Evolutionary conservation across 2,797 vertebrate genomes (phyloP).

Genomic region (Centroberyx gerrardi): DNA sequence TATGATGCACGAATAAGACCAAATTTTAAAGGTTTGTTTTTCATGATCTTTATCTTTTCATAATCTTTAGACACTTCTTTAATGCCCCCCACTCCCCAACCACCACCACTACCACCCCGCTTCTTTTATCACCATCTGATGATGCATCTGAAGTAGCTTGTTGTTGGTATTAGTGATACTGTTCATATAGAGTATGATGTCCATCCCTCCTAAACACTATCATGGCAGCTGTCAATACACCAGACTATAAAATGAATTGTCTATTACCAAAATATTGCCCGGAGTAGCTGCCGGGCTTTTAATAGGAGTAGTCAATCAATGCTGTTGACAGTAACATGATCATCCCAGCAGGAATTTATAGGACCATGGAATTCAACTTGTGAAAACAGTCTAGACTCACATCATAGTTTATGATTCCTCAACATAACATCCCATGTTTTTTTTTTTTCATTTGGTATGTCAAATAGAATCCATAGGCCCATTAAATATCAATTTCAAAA

Average conservation of each 20-base stretch:
- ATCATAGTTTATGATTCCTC: constrained; percentile 29
- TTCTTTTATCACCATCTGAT: constrained; percentile 4
- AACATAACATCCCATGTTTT: constrained; percentile 9
- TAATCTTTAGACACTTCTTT: not conserved
- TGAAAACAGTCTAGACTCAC: not conserved
- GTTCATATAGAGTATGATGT: not conserved
- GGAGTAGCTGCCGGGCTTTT: constrained; percentile 22
- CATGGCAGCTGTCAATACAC: constrained; percentile 11
- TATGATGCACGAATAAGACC: constrained; percentile 98
- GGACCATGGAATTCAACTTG: no score
- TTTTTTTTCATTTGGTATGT: constrained; percentile 31
- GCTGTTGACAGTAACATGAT: constrained; percentile 45
- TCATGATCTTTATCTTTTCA: not conserved
- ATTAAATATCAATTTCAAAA: constrained; percentile 30
- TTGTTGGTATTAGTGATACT: not conserved
- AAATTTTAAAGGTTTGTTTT: constrained; percentile 97
- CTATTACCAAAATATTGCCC: constrained; percentile 47
- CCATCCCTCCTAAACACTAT: not conserved
- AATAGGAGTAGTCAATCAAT: constrained; percentile 51
- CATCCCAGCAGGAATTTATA: constrained; percentile 34
- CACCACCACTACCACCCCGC: not conserved
- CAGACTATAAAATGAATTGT: constrained; percentile 37
- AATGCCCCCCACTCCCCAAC: not conserved
- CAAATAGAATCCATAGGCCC: constrained; percentile 8
- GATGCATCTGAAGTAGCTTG: not conserved